Evolutionary conservation across 2,113 vertebrate species (phyloP).

Genomic region (Spea bombifrons): DNA sequence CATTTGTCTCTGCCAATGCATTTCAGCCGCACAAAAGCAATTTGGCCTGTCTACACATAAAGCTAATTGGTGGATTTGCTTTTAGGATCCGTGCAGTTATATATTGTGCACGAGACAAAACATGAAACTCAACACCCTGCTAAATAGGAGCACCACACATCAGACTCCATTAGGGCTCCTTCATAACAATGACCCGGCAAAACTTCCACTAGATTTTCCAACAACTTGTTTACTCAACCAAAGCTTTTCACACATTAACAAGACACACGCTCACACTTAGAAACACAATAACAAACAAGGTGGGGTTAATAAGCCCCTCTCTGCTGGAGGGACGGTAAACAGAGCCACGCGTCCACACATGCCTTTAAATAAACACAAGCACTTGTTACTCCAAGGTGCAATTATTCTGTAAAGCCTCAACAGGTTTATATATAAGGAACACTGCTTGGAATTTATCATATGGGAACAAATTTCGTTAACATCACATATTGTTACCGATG

Average conservation of each 20-base stretch:
- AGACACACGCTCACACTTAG: conserved; percentile 3
- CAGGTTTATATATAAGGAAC: no score
- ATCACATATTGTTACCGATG: no score
- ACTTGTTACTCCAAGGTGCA: background rate
- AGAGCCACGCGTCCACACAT: background rate
- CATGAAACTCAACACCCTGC: conserved; percentile 21
- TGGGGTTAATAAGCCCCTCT: background rate
- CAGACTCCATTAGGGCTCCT: background rate
- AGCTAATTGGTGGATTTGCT: conserved; percentile 23
- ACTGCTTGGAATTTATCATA: no score
- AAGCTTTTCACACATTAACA: conserved; percentile 6
- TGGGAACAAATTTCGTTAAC: no score
- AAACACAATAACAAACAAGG: conserved; percentile 14
- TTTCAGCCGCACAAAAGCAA: no score
- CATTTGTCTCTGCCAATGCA: no score
- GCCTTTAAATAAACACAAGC: background rate
- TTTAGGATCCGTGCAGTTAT: background rate
- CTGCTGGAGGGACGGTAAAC: background rate
- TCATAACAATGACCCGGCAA: background rate
- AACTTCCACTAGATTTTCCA: background rate
- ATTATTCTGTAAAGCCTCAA: no score
- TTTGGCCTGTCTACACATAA: background rate
- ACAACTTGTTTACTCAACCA: background rate
- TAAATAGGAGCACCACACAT: background rate
- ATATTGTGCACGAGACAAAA: conserved; percentile 32